These are phyloP conservation scores for Archegozetes longisetosus DNA, from an alignment of 1,140 invertebrate species.

Conservation along the genomic window DNA sequence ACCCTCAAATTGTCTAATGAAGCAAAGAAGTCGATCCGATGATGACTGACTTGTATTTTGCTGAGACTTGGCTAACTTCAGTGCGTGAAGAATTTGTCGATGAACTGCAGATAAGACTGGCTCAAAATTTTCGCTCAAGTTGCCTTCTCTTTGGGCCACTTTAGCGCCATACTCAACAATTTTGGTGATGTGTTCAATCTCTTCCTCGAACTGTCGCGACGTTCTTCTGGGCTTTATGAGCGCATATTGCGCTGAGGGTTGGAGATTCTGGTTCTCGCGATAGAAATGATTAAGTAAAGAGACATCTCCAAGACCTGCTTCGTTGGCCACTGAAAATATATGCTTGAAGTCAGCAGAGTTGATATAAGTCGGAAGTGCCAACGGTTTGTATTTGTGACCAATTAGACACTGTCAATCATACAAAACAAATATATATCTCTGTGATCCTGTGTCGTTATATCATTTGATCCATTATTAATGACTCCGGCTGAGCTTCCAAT, in stretches of 20 bases:
- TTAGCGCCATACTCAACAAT: constrained; percentile 20
- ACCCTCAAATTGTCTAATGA: constrained; percentile 13
- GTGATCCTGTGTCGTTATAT: no score
- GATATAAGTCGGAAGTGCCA: constrained; percentile 28
- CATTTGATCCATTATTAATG: no score
- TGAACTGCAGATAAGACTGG: constrained; percentile 21
- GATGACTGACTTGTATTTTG: background rate
- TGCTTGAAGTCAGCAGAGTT: constrained; percentile 26
- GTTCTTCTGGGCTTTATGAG: constrained; percentile 1
- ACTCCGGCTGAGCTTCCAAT: no score
- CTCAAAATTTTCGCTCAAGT: constrained; percentile 12
- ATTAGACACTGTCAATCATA: constrained; percentile 26
- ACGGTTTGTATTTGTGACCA: constrained; percentile 31
- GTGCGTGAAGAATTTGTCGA: constrained; percentile 19
- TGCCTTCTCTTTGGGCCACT: constrained; percentile 16
- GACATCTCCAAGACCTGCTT: constrained; percentile 22
- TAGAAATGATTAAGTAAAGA: constrained; percentile 28
- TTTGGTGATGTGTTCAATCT: constrained; percentile 19
- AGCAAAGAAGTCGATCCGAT: constrained; percentile 11
- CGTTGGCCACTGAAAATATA: constrained; percentile 23
- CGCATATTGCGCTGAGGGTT: constrained; percentile 9
- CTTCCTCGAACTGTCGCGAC: constrained; percentile 14
- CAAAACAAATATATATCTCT: background rate
- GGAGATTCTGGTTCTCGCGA: constrained; percentile 13
- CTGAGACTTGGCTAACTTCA: constrained; percentile 12